phyloP scores from a whole-genome alignment of 2,888 invertebrate species.

The Actias luna region DNA sequence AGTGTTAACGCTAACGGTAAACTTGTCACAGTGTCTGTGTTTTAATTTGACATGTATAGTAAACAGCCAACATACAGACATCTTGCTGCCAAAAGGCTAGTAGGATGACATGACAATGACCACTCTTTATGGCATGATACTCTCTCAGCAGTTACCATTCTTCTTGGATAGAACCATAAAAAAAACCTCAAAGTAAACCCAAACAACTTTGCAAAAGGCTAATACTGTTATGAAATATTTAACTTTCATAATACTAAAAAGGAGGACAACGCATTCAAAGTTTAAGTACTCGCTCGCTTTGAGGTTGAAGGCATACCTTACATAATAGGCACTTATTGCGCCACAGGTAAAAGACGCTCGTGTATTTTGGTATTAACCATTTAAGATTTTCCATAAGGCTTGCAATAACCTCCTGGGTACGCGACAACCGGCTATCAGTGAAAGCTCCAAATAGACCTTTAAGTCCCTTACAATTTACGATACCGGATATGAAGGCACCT shows the following conservation, averaged over 20 bases:
- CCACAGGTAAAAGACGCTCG: slow-evolving; percentile 6
- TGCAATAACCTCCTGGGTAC: slow-evolving; percentile 1
- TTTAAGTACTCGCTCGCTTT: slow-evolving; percentile 1
- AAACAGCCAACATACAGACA: no score
- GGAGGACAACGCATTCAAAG: background rate
- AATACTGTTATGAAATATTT: slow-evolving; percentile 13
- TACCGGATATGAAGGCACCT: slow-evolving; percentile 6
- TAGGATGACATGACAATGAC: no score
- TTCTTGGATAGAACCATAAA: no score
- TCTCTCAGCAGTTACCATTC: no score
- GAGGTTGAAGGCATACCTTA: background rate
- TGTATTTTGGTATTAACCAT: slow-evolving; percentile 8
- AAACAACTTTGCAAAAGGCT: background rate
- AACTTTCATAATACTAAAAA: slow-evolving; percentile 7
- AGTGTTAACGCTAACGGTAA: no score
- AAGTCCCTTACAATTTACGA: slow-evolving; percentile 5
- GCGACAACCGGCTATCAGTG: background rate
- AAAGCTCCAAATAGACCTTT: slow-evolving; percentile 1
- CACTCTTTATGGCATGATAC: no score
- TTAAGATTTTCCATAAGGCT: slow-evolving; percentile 7
- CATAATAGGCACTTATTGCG: slow-evolving; percentile 8
- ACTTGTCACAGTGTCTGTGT: no score
- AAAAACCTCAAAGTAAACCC: no score
- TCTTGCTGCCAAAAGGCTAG: no score
- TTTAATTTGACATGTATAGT: no score